phyloP scores from a whole-genome alignment of 2,113 vertebrate genomes.

The Epinephelus lanceolatus region DNA sequence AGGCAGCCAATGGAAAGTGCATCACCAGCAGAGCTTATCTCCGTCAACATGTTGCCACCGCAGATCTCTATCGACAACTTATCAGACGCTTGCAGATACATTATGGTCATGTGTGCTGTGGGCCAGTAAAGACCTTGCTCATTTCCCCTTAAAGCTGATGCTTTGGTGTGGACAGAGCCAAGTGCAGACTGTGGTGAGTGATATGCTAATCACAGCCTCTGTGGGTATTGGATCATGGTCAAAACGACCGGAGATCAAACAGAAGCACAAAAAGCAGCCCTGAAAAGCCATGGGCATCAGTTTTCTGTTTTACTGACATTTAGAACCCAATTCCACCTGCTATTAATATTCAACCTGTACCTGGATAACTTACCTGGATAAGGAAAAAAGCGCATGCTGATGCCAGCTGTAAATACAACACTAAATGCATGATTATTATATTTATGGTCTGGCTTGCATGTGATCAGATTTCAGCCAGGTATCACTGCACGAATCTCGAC shows the following conservation, averaged over 20 bases:
- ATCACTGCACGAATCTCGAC: not conserved
- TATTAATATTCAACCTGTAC: not conserved
- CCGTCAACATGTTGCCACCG: conserved; percentile 43
- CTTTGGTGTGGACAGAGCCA: conserved; percentile 47
- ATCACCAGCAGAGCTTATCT: conserved; percentile 54
- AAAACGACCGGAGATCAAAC: conserved; percentile 65
- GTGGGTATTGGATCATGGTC: conserved; percentile 51
- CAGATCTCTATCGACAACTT: conserved; percentile 63
- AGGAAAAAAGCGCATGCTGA: not conserved
- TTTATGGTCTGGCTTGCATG: not conserved
- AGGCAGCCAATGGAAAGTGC: conserved; percentile 27
- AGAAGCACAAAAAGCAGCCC: conserved; percentile 23
- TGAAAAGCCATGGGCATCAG: not conserved
- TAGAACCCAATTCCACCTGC: not conserved
- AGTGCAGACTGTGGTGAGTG: conserved; percentile 50
- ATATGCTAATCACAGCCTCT: conserved; percentile 67
- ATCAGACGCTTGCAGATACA: conserved; percentile 65
- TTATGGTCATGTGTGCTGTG: conserved; percentile 31
- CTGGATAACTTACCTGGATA: not conserved
- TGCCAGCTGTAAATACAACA: not conserved
- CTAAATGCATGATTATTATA: not conserved
- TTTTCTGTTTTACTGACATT: conserved; percentile 31
- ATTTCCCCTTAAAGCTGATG: conserved; percentile 45
- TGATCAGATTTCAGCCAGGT: not conserved
- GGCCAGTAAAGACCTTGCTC: conserved; percentile 53